Base-by-base conservation (phyloP, 2,113 vertebrate genomes). In the Myodes glareolus region DNA sequence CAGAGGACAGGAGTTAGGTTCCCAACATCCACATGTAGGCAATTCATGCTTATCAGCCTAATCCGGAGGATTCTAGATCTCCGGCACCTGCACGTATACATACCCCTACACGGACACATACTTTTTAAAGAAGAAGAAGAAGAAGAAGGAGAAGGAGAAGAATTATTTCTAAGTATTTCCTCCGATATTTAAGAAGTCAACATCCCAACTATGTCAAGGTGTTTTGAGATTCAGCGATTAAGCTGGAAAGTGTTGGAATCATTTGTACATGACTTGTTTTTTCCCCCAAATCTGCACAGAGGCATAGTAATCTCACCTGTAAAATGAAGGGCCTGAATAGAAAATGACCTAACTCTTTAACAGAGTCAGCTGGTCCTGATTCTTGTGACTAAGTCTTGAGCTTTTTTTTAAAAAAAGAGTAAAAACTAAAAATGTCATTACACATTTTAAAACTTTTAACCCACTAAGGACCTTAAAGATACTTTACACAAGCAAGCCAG, bases 401-500 rank as follows among this genome's bases (percentile, higher is more conserved):
- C 75, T 75, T 97, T 97, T 88, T 88, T 91, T 33, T 13, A 33
- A 31, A 65, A 78, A 65, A 91, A n/a, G 80, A 63, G 91, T 91
- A 96, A 97, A 95, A 96, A 88, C 14, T 90, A 92, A 78, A 93
- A 92, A 5, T 47, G 29, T 92, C 70, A 77, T 42, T 94, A 72
- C 36, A 29, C 55, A 21, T 63, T 94, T 94, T 58, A 89, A 75
- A 82, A 95, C 75, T 85, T 92, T 92, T 45, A 89, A 91, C n/a
- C 39, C 61, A n/a, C 75, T 76, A 55, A 94, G 21, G 45, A 93
- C 36, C 36, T 90, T 93, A 39, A 92, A 94, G 39, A 88, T 85
- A 93, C 7, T 92, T 95, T 52, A 94, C 31, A 90, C 76, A 96
- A 96, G 93, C 17, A 96, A 97, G 61, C 65, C 95, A 94, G 90